A percentile compares a stretch with the other conserved stretches of the same genome.
phyloP scores from a whole-genome alignment of 1,140 invertebrate genomes.

The Diabrotica virgifera region DNA sequence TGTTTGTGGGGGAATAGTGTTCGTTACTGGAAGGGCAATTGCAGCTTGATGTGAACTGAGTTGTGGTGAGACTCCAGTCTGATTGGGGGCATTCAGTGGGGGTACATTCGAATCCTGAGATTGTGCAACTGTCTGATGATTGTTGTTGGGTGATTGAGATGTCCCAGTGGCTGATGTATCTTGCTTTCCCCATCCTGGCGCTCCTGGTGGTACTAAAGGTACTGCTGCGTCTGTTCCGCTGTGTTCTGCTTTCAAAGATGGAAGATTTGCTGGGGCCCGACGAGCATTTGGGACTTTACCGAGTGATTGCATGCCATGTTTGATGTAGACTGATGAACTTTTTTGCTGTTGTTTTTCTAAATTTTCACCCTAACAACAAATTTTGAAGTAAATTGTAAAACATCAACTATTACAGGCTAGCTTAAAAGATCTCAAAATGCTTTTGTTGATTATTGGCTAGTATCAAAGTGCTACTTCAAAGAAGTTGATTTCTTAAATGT shows the following conservation, averaged over 20 bases:
- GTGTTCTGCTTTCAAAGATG: constrained; percentile 92
- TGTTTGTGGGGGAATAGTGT: constrained; percentile 36
- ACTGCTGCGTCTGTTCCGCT: constrained; percentile 47
- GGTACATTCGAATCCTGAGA: constrained; percentile 30
- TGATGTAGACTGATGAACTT: constrained; percentile 77
- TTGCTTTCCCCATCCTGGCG: constrained; percentile 49
- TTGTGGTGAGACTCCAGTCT: constrained; percentile 26
- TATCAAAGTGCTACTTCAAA: too few species aligned
- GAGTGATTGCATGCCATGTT: constrained; percentile 98
- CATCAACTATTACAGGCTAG: too few species aligned
- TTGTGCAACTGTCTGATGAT: not conserved
- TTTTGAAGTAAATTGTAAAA: too few species aligned
- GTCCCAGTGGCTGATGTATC: constrained; percentile 25
- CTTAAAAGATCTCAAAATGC: too few species aligned
- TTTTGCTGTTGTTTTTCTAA: constrained; percentile 82
- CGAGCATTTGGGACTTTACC: constrained; percentile 94
- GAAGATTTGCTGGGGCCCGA: constrained; percentile 93
- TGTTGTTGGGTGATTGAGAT: constrained; percentile 14
- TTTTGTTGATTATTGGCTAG: too few species aligned
- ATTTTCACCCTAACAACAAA: constrained; percentile 70
- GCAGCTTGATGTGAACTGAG: constrained; percentile 42
- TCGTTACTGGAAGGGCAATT: constrained; percentile 44
- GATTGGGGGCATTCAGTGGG: constrained; percentile 24
- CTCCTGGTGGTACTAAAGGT: constrained; percentile 47
- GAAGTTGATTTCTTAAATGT: too few species aligned